Conservation (phyloP, 2,113 vertebrate species). For the Solea solea region DNA sequence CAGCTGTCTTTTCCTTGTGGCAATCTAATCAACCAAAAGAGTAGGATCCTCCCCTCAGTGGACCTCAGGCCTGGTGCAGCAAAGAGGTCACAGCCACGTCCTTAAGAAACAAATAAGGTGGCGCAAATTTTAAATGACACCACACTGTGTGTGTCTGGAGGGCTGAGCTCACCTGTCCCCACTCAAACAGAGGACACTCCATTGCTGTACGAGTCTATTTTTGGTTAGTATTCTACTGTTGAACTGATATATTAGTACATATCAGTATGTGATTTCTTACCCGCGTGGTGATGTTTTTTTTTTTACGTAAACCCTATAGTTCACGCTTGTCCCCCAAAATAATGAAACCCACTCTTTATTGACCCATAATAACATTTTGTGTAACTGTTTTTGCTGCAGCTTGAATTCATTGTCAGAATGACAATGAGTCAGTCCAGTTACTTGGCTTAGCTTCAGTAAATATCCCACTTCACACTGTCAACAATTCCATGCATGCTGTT, state of each 20-base stretch:
- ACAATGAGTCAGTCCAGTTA: slow-evolving; percentile 38
- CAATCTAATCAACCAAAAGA: slow-evolving; percentile 73
- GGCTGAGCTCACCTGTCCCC: slow-evolving; percentile 1
- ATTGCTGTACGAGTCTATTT: not conserved
- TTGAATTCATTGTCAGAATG: slow-evolving; percentile 29
- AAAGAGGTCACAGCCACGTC: slow-evolving; percentile 43
- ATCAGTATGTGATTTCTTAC: not conserved
- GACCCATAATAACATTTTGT: slow-evolving; percentile 7
- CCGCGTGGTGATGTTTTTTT: not conserved
- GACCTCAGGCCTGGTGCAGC: slow-evolving; percentile 4
- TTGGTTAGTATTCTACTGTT: not conserved
- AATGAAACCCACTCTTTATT: slow-evolving; percentile 21
- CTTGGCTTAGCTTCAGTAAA: slow-evolving; percentile 43
- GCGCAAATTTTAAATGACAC: not conserved
- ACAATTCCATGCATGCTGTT: slow-evolving; percentile 27
- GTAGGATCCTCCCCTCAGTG: slow-evolving; percentile 14
- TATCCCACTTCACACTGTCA: slow-evolving; percentile 25
- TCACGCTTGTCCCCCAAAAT: slow-evolving; percentile 1
- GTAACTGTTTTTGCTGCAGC: slow-evolving; percentile 25
- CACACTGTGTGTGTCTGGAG: not conserved
- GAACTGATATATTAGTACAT: not conserved
- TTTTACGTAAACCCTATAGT: not conserved
- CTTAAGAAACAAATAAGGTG: slow-evolving; percentile 2
- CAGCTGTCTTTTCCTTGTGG: slow-evolving; percentile 63
- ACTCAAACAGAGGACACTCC: slow-evolving; percentile 6